phyloP scores from a whole-genome alignment of 2,888 invertebrate genomes.

The Polymixis lichenea region DNA sequence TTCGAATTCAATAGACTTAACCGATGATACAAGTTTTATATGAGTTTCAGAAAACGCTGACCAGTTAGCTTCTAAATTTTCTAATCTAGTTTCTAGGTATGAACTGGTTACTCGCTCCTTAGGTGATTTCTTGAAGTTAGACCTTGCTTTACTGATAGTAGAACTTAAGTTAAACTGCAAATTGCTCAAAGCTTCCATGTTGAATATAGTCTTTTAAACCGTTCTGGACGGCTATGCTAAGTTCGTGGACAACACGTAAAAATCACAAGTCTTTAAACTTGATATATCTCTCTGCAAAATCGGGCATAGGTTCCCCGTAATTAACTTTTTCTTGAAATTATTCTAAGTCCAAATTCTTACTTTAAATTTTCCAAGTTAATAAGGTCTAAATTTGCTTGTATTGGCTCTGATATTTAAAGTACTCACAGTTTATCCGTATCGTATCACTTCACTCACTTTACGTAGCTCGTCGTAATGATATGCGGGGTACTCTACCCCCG shows the following conservation, averaged over 20 bases:
- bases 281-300: neutral
- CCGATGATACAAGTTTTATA: neutral
- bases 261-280: neutral
- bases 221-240: neutral
- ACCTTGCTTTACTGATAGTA: slow-evolving; percentile 14
- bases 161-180: slow-evolving; percentile 12
- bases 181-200: slow-evolving; percentile 1
- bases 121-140: slow-evolving; percentile 10
- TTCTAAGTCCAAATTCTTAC: slow-evolving; percentile 7
- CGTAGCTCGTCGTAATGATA: slow-evolving; percentile 12
- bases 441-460: slow-evolving; percentile 1
- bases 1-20: slow-evolving; percentile 4
- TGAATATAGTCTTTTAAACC: neutral
- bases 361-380: neutral
- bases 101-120: slow-evolving; percentile 9
- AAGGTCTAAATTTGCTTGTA: neutral
- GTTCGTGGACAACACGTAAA: neutral
- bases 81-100: slow-evolving; percentile 18
- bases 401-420: neutral
- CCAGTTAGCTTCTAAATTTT: slow-evolving; percentile 13
- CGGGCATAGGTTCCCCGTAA: slow-evolving; percentile 1
- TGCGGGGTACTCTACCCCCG: slow-evolving; percentile 3
- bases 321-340: slow-evolving; percentile 14
- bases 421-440: neutral
- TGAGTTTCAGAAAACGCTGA: slow-evolving; percentile 9